Base-by-base conservation (phyloP, 2,888 invertebrate species). In the Boloria euphrosyne region DNA sequence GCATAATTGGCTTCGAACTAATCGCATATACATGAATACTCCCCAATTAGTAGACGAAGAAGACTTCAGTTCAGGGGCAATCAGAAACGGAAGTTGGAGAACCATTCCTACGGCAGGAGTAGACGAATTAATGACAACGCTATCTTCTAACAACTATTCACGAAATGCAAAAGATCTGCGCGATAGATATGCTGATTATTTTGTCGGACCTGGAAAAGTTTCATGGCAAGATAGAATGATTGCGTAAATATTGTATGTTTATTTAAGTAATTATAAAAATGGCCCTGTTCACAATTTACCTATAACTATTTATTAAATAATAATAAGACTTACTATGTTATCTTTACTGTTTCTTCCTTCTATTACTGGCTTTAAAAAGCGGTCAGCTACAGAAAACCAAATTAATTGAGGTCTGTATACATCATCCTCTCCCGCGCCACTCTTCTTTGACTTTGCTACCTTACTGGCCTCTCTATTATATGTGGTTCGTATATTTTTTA, bases 321-420 rank as follows among this genome's bases (percentile, higher is more conserved):
- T 71, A 70, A 71, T 74, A 75, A 73, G 61, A 74, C 72, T 76
- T 76, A 76, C 75, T 71, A 77, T 74, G 73, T 73, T 74, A 71
- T 73, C 71, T 71, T 74, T 71, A 74, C 72, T 75, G 72, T 71
- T 75, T 73, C 74, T 75, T 74, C 73, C 74, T 74, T 74, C 74
- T 72, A 77, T 74, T 65, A 78, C 75, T 75, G 74, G 73, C 72
- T 75, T 73, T 71, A 78, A 76, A 74, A 80, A 77, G 73, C 75
- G 76, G 73, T 79, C 76, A 73, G 79, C 76, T 74, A 72, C 73
- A 72, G 74, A 70, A 78, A 79, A 78, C 78, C 79, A 78, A 67
- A 75, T 70, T 73, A 22, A 22, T 62, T 77, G 75, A 69, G 76
- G 76, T 73, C 66, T 75, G 73, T 78, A 78, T 70, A 78, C 6